Evolutionary conservation across 2,113 vertebrate genomes (phyloP).

Genomic region (Silurus asotus): DNA sequence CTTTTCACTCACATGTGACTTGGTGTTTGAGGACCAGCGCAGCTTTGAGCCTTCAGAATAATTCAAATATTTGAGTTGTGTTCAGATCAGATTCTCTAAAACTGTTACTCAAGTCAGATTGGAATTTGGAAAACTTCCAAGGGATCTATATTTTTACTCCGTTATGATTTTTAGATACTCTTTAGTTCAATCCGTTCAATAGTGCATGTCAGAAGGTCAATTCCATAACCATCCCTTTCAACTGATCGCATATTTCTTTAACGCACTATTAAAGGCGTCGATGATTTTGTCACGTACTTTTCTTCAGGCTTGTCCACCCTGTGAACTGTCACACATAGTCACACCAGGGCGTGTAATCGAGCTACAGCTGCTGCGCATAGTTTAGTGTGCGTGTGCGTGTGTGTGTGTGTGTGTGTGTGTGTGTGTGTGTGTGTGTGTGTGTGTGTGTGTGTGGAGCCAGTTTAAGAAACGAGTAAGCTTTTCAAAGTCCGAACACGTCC

Average conservation of each 20-base stretch:
- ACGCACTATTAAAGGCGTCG: background rate
- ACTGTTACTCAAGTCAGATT: too few species aligned
- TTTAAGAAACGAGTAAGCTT: background rate
- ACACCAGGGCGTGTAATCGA: constrained; percentile 1
- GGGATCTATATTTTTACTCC: too few species aligned
- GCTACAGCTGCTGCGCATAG: background rate
- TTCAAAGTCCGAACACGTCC: background rate
- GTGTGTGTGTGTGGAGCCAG: background rate
- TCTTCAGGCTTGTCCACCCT: background rate
- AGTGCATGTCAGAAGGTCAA: background rate
- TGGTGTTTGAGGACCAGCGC: too few species aligned
- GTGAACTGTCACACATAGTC: background rate
- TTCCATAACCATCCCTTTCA: background rate
- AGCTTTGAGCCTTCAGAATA: too few species aligned
- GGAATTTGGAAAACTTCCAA: too few species aligned
- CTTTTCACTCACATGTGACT: too few species aligned
- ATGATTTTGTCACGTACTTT: background rate
- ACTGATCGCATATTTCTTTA: background rate
- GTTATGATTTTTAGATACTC: too few species aligned
- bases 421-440: background rate
- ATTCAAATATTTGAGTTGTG: too few species aligned
- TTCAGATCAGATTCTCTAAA: too few species aligned
- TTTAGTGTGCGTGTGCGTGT: background rate
- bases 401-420: too few species aligned
- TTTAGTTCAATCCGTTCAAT: background rate